phyloP scores from a whole-genome alignment of 2,888 invertebrate species.

The Digitonthophagus gazella region DNA sequence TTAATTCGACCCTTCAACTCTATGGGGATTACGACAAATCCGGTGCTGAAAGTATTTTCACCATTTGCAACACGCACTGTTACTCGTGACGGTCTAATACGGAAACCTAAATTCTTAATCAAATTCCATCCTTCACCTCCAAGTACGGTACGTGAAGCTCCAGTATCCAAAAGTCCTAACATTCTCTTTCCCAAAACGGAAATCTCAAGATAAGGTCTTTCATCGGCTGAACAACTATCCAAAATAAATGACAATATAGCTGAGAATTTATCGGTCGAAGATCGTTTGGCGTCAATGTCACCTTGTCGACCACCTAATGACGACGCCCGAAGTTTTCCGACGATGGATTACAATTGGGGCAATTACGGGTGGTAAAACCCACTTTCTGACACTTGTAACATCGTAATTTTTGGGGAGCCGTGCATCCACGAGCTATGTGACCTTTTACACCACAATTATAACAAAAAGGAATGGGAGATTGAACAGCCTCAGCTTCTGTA shows the following conservation, averaged over 20 bases:
- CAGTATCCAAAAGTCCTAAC: constrained; percentile 28
- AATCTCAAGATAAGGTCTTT: constrained; percentile 26
- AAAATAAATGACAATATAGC: constrained; percentile 17
- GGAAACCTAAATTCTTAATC: constrained; percentile 17
- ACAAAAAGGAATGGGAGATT: background rate
- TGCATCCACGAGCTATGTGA: background rate
- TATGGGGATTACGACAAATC: constrained; percentile 23
- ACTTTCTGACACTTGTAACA: background rate
- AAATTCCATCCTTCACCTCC: constrained; percentile 22
- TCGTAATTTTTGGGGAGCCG: background rate
- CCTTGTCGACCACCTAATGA: background rate
- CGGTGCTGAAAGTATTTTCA: constrained; percentile 18
- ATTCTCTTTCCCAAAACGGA: constrained; percentile 22
- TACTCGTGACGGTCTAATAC: background rate
- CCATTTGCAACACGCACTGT: constrained; percentile 27
- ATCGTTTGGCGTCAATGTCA: background rate
- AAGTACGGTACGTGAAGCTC: constrained; percentile 26
- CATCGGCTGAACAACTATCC: constrained; percentile 19
- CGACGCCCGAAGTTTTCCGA: constrained; percentile 3
- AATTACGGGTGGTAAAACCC: background rate
- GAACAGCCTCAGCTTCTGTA: background rate
- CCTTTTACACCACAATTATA: constrained; percentile 1
- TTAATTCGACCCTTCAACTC: constrained; percentile 16
- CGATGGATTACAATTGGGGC: background rate
- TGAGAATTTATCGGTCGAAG: background rate